Conservation (phyloP, 2,797 vertebrate genomes). For the Siniperca obscura region DNA sequence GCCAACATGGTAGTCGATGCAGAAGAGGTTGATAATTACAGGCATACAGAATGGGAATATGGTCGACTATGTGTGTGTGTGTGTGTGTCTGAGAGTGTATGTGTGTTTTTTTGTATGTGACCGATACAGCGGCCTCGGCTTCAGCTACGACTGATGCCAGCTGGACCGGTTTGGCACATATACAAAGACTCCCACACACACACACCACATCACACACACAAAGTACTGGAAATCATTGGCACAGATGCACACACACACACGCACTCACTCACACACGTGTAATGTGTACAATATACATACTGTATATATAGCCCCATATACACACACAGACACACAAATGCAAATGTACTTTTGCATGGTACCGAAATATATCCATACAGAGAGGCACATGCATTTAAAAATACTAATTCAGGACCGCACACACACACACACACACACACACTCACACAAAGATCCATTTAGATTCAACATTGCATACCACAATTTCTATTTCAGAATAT, state of each 20-base stretch:
- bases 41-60: conserved; percentile 74
- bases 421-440: conserved; percentile 3
- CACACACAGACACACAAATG: conserved; percentile 30
- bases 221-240: conserved; percentile 50
- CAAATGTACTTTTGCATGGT: conserved; percentile 47
- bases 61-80: conserved; percentile 54
- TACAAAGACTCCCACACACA: conserved; percentile 73
- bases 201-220: conserved; percentile 17
- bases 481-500: neutral
- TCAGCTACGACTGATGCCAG: conserved; percentile 77
- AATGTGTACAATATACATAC: conserved; percentile 39
- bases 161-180: conserved; percentile 78
- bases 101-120: conserved; percentile 56
- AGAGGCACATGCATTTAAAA: conserved; percentile 22
- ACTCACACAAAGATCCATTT: neutral
- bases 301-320: conserved; percentile 19
- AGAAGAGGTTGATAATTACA: conserved; percentile 85
- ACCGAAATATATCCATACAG: conserved; percentile 23
- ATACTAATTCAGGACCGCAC: conserved; percentile 26
- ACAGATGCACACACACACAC: conserved; percentile 42
- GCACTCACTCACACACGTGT: conserved; percentile 17
- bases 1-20: conserved; percentile 81
- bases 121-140: conserved; percentile 75
- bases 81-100: conserved; percentile 45
- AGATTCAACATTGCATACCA: conserved; percentile 5